Percentiles rank a stretch among this genome's conserved stretches.
Evolutionary conservation across 2,113 vertebrate genomes (phyloP).

Genomic region (Dipodomys ordii): DNA sequence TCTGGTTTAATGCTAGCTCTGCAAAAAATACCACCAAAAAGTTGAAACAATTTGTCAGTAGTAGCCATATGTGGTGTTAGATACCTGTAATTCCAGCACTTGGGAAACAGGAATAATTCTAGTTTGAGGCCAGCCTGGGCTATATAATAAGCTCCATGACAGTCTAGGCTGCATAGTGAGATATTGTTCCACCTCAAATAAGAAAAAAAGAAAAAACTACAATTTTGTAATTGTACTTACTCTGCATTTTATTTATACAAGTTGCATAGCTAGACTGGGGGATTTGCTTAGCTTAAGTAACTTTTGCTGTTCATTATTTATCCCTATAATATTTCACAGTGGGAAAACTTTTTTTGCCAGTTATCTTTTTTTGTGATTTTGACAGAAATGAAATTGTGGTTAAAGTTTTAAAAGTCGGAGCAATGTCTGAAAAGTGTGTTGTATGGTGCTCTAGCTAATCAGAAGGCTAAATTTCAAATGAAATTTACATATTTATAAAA

Average conservation of each 20-base stretch:
- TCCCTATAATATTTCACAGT: not conserved
- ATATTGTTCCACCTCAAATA: not conserved
- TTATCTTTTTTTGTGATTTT: slow-evolving; percentile 19
- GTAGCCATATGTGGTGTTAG: too few species aligned
- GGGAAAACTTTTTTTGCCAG: not conserved
- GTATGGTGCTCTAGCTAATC: not conserved
- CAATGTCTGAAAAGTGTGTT: slow-evolving; percentile 49
- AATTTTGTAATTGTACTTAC: slow-evolving; percentile 49
- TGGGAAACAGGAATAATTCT: too few species aligned
- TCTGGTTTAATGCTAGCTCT: too few species aligned
- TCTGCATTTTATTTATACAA: slow-evolving; percentile 39
- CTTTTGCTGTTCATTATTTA: not conserved
- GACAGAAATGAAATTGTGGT: slow-evolving; percentile 50
- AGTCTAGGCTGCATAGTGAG: too few species aligned
- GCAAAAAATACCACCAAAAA: too few species aligned
- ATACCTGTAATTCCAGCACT: too few species aligned
- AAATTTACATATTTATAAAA: slow-evolving; percentile 54
- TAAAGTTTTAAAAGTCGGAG: slow-evolving; percentile 46
- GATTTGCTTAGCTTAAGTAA: slow-evolving; percentile 38
- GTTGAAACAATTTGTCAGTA: too few species aligned
- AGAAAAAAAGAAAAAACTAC: not conserved
- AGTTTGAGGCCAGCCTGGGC: too few species aligned
- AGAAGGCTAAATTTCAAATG: not conserved
- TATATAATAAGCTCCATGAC: too few species aligned
- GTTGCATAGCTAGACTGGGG: not conserved